Evolutionary conservation across 2,888 invertebrate genomes (phyloP).

Genomic region (Phyto melanocephala): DNA sequence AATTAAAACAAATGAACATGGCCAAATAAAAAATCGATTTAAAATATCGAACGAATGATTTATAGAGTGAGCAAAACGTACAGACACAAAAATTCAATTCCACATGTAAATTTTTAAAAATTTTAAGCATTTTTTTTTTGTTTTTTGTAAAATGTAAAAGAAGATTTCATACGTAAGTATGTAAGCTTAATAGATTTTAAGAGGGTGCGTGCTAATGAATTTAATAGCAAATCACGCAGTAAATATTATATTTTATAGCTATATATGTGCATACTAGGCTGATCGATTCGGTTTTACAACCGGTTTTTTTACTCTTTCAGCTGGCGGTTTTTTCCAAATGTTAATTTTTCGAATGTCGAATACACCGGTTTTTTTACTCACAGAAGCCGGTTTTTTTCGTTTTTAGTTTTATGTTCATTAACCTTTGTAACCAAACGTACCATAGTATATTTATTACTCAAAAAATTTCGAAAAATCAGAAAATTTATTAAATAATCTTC

Average conservation of each 20-base stretch:
- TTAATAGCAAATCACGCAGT: conserved; percentile 15
- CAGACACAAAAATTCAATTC: conserved; percentile 26
- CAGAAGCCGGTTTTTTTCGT: too few relatives aligned
- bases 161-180: neutral
- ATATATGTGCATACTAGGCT: too few relatives aligned
- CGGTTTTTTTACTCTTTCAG: too few relatives aligned
- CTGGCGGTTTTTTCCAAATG: too few relatives aligned
- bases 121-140: neutral
- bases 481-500: too few relatives aligned
- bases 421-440: too few relatives aligned
- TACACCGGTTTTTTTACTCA: too few relatives aligned
- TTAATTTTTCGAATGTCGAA: too few relatives aligned
- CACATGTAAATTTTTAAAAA: neutral
- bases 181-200: neutral
- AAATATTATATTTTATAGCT: neutral
- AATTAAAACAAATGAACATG: neutral
- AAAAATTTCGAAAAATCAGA: too few relatives aligned
- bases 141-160: neutral
- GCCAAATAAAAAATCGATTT: conserved; percentile 7
- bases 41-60: conserved; percentile 36
- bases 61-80: conserved; percentile 2
- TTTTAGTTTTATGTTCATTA: too few relatives aligned
- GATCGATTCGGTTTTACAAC: too few relatives aligned
- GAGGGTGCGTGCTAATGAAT: conserved; percentile 37
- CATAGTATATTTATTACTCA: too few relatives aligned